Evolutionary conservation across 2,113 vertebrate species (phyloP).

Genomic region (Zonotrichia leucophrys): DNA sequence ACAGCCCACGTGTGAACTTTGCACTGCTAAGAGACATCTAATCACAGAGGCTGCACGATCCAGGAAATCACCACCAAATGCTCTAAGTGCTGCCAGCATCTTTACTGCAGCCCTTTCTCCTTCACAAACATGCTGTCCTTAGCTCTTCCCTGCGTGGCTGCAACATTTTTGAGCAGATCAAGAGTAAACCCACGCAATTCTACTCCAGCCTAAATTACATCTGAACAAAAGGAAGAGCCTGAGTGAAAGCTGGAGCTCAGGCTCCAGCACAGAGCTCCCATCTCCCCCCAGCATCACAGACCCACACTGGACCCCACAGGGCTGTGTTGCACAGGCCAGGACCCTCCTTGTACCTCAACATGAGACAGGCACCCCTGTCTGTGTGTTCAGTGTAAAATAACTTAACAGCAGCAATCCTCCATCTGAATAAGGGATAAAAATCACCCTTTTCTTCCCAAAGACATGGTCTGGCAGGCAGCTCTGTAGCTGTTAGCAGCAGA

Average conservation of each 20-base stretch:
- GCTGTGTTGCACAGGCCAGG: neutral
- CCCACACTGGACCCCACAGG: neutral
- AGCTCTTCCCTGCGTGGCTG: neutral
- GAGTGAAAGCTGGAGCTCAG: neutral
- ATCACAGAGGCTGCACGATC: neutral
- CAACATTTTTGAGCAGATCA: neutral
- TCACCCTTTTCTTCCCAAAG: neutral
- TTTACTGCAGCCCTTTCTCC: neutral
- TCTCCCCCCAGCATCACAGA: neutral
- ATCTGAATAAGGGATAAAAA: neutral
- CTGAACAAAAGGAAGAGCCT: neutral
- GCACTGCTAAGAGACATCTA: neutral
- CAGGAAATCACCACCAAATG: neutral
- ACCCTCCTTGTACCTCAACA: neutral
- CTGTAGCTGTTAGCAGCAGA: slow-evolving; percentile 15
- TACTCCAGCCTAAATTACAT: neutral
- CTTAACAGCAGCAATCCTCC: neutral
- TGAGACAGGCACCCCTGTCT: neutral
- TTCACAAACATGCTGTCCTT: neutral
- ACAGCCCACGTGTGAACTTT: neutral
- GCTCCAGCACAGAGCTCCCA: neutral
- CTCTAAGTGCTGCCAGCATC: neutral
- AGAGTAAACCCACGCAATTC: neutral
- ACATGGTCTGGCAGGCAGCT: neutral
- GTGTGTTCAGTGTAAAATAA: neutral